A percentile compares a stretch with the other conserved stretches of the same genome.
Conservation (phyloP, 1,140 invertebrate species). For the Zaprionus gabonicus region DNA sequence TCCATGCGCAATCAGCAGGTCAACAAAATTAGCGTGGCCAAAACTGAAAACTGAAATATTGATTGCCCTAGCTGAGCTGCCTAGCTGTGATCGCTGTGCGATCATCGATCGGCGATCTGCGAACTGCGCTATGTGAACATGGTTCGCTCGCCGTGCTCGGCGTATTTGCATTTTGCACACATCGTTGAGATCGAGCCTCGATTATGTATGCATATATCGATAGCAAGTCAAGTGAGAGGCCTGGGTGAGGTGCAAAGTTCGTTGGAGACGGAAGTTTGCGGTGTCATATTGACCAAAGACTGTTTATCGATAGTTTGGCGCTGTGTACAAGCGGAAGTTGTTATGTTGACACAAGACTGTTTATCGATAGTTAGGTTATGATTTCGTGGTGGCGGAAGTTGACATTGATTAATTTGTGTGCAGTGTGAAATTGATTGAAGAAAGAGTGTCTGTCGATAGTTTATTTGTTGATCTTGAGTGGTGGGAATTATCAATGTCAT, state of each 20-base stretch:
- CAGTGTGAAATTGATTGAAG: no score
- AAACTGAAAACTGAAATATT: constrained; percentile 48
- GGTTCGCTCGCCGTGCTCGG: constrained; percentile 42
- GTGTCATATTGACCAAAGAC: background rate
- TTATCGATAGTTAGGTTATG: background rate
- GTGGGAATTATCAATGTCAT: no score
- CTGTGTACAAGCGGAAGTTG: constrained; percentile 27
- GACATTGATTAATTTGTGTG: background rate
- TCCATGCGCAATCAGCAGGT: constrained; percentile 81
- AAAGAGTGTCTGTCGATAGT: background rate
- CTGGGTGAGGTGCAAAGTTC: constrained; percentile 28
- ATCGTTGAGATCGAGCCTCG: constrained; percentile 55
- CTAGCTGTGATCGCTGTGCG: constrained; percentile 28
- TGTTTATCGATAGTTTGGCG: background rate
- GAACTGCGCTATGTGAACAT: constrained; percentile 39
- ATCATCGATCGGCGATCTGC: constrained; percentile 40
- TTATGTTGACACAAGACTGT: background rate
- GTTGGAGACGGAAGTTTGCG: constrained; percentile 31
- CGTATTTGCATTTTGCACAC: constrained; percentile 70
- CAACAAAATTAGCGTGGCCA: constrained; percentile 81
- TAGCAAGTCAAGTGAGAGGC: constrained; percentile 33
- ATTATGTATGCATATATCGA: constrained; percentile 24
- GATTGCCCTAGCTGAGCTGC: constrained; percentile 57
- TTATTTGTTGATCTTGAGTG: background rate
- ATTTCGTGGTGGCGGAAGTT: constrained; percentile 21